These are phyloP conservation scores for Druon quercuslanigerum DNA, from an alignment of 1,140 invertebrate species.

Conservation along the genomic window DNA sequence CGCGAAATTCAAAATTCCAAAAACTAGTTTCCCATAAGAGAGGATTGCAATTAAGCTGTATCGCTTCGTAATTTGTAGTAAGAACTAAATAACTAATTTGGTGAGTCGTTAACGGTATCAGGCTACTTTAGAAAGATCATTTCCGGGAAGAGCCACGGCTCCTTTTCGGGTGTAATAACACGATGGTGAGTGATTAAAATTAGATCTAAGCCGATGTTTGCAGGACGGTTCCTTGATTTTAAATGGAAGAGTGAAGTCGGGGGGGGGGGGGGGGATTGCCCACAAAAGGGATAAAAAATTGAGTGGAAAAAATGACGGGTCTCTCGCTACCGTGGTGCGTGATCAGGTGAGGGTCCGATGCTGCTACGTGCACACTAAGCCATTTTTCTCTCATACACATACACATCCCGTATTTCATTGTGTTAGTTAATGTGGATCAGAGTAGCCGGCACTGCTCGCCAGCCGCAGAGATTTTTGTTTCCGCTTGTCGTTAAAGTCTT, in stretches of 20 bases:
- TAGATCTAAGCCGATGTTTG: slow-evolving; percentile 52
- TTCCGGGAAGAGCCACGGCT: slow-evolving; percentile 3
- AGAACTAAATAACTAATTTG: slow-evolving; percentile 9
- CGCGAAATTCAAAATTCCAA: neutral
- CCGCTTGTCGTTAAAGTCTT: slow-evolving; percentile 29
- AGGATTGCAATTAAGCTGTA: neutral
- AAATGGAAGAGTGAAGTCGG: slow-evolving; percentile 7
- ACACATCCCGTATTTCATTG: slow-evolving; percentile 9
- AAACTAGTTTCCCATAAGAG: neutral
- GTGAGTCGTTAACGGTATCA: slow-evolving; percentile 2
- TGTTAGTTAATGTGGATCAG: slow-evolving; percentile 43
- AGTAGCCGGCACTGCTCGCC: slow-evolving; percentile 40
- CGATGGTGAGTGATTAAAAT: slow-evolving; percentile 51
- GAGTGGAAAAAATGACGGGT: slow-evolving; percentile 67
- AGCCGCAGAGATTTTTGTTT: slow-evolving; percentile 27
- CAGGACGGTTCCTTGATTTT: slow-evolving; percentile 26
- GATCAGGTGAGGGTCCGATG: slow-evolving; percentile 53
- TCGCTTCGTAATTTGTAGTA: slow-evolving; percentile 1
- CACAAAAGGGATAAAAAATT: slow-evolving; percentile 50
- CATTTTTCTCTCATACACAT: slow-evolving; percentile 31
- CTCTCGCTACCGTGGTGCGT: slow-evolving; percentile 67
- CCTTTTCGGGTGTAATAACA: slow-evolving; percentile 50
- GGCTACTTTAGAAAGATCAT: slow-evolving; percentile 26
- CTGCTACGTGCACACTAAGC: slow-evolving; percentile 32
- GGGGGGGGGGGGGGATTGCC: slow-evolving; percentile 31